Conservation (phyloP, 2,113 vertebrate species). For the Thryonomys swinderianus region DNA sequence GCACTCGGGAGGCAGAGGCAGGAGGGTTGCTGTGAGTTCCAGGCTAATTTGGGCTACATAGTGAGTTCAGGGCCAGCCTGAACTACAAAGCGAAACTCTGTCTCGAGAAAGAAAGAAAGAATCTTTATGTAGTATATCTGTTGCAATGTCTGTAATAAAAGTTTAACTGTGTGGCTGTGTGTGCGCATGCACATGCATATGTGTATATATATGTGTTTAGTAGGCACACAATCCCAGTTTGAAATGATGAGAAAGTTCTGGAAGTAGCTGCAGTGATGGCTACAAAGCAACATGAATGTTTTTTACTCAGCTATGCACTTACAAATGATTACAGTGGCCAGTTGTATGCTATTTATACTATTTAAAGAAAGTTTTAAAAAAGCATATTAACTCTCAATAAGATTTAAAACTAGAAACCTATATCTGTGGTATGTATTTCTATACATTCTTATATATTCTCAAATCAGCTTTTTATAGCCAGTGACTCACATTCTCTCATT, state of each 20-base stretch:
- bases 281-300: background rate
- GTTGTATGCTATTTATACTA: background rate
- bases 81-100: no score
- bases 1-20: no score
- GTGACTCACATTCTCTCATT: background rate
- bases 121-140: background rate
- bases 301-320: background rate
- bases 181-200: background rate
- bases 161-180: background rate
- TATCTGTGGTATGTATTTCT: background rate
- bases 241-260: background rate
- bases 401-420: constrained; percentile 2
- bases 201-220: background rate
- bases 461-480: background rate
- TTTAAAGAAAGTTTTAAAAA: background rate
- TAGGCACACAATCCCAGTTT: background rate
- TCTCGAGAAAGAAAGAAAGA: no score
- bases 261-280: background rate
- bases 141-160: background rate
- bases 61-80: no score
- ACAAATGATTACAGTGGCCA: background rate
- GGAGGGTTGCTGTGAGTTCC: no score
- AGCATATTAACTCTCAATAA: background rate
- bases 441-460: background rate
- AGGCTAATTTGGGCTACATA: no score